phyloP scores from a whole-genome alignment of 2,797 vertebrate genomes.

The Coregonus suidteri region DNA sequence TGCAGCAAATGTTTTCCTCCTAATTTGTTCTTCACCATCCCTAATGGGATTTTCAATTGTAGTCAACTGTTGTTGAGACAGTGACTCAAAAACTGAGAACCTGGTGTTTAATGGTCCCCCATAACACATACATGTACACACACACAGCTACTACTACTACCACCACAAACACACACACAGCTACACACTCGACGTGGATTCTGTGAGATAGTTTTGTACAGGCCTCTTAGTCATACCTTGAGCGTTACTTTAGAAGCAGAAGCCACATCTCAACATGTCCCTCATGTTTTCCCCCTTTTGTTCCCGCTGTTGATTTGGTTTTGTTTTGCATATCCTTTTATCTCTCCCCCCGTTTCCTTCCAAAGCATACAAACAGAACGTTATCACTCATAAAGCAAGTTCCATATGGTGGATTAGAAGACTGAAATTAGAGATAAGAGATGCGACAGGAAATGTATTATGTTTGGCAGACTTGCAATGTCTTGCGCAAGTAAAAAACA shows the following conservation, averaged over 20 bases:
- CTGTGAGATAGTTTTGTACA: neutral
- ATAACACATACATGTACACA: neutral
- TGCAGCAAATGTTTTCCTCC: conserved; percentile 16
- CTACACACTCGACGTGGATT: neutral
- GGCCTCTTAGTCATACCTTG: conserved; percentile 20
- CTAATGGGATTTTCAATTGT: conserved; percentile 36
- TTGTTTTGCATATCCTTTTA: conserved; percentile 65
- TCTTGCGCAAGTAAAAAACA: conserved; percentile 24
- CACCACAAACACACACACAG: conserved; percentile 6
- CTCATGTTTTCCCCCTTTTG: conserved; percentile 62
- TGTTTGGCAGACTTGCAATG: conserved; percentile 41
- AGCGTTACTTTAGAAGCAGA: conserved; percentile 35
- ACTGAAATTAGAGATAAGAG: conserved; percentile 51
- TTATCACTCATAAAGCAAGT: conserved; percentile 52
- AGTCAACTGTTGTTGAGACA: conserved; percentile 6
- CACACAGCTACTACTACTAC: neutral
- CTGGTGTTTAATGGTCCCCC: neutral
- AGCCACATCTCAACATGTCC: conserved; percentile 50
- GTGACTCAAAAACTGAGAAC: neutral
- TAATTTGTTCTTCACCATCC: conserved; percentile 7
- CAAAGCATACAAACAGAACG: conserved; percentile 52
- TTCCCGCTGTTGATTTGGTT: conserved; percentile 45
- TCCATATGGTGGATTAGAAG: conserved; percentile 56
- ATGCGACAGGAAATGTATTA: conserved; percentile 24
- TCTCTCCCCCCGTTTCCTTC: conserved; percentile 44